Conservation (phyloP, 2,888 invertebrate species). For the Pyrochroa serraticornis region DNA sequence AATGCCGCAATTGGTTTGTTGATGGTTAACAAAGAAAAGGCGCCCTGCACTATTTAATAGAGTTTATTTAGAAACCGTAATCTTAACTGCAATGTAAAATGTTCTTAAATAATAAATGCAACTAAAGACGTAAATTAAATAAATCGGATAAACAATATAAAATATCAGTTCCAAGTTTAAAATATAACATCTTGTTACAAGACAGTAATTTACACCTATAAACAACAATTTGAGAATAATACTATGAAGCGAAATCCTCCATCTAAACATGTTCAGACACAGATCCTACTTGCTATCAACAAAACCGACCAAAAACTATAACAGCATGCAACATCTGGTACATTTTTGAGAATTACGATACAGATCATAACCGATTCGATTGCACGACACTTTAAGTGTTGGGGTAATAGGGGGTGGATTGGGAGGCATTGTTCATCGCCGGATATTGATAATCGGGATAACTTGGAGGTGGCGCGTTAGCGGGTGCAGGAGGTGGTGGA, state of each 20-base stretch:
- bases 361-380: constrained; percentile 4
- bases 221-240: constrained; percentile 28
- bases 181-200: constrained; percentile 44
- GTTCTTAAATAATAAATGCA: constrained; percentile 37
- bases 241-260: constrained; percentile 33
- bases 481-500: constrained; percentile 41
- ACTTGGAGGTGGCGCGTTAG: constrained; percentile 35
- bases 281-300: constrained; percentile 21
- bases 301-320: constrained; percentile 21
- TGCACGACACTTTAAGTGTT: constrained; percentile 37
- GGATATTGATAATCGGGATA: constrained; percentile 52
- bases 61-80: constrained; percentile 16
- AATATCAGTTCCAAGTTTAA: constrained; percentile 42
- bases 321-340: constrained; percentile 34
- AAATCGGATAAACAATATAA: constrained; percentile 32
- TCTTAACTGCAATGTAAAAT: constrained; percentile 7
- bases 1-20: no score
- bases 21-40: no score
- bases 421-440: constrained; percentile 35
- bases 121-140: constrained; percentile 33
- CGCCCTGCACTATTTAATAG: not conserved
- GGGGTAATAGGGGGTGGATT: constrained; percentile 40
- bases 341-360: constrained; percentile 7
- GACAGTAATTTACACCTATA: constrained; percentile 37
- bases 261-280: constrained; percentile 29